Conservation (phyloP, 1,140 invertebrate genomes). For the Drosophila dunni region DNA sequence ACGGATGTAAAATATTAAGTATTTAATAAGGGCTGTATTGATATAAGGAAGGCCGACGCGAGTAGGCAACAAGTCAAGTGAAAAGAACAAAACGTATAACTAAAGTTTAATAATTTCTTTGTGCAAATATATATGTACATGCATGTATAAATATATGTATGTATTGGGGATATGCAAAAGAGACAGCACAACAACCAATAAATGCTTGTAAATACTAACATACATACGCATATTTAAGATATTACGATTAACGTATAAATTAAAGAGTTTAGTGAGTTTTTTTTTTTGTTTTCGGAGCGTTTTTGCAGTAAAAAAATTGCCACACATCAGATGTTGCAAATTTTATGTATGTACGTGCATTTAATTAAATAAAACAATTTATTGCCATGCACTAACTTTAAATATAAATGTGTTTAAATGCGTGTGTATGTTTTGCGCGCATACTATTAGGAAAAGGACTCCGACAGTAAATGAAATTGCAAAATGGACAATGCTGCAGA, state of each 20-base stretch:
- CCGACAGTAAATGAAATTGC: background rate
- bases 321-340: background rate
- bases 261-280: background rate
- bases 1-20: background rate
- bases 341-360: background rate
- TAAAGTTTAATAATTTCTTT: background rate
- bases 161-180: background rate
- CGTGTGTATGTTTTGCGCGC: background rate
- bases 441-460: background rate
- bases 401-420: background rate
- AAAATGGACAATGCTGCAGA: conserved; percentile 33
- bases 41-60: background rate
- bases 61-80: background rate
- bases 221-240: background rate
- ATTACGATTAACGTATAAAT: background rate
- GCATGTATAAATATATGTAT: background rate
- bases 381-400: background rate
- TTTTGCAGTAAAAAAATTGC: background rate
- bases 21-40: background rate
- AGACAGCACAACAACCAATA: conserved; percentile 14
- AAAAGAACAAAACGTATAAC: background rate
- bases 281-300: background rate
- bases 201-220: background rate
- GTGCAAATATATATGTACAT: background rate
- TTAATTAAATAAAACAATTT: background rate